Conservation (phyloP, 2,888 invertebrate species). For the Apamea sordens region DNA sequence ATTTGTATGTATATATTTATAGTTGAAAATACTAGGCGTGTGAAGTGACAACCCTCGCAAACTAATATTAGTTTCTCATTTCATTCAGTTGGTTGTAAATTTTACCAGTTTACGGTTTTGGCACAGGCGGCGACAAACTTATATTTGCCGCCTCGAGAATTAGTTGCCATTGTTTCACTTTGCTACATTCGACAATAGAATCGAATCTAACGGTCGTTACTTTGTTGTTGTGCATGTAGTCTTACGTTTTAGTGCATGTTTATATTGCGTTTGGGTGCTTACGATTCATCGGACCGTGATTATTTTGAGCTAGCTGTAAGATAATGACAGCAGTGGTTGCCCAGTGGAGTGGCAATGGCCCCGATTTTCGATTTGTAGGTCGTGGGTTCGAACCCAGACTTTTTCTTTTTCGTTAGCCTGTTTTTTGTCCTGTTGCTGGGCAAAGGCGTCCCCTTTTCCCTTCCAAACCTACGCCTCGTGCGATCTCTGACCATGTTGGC, state of each 20-base stretch:
- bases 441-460: neutral
- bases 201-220: constrained; percentile 62
- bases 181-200: constrained; percentile 61
- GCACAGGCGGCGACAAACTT: constrained; percentile 78
- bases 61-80: constrained; percentile 83
- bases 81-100: constrained; percentile 80
- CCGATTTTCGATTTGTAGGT: neutral
- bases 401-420: neutral
- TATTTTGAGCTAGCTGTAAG: constrained; percentile 16
- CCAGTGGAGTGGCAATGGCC: neutral
- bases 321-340: neutral
- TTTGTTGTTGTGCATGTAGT: constrained; percentile 63
- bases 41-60: constrained; percentile 72
- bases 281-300: constrained; percentile 48
- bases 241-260: constrained; percentile 52
- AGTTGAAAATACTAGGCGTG: constrained; percentile 60
- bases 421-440: neutral
- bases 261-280: constrained; percentile 53
- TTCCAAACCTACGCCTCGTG: neutral
- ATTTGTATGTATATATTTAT: no score
- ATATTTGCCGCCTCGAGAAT: constrained; percentile 75
- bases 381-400: neutral
- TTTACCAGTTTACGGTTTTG: constrained; percentile 81
- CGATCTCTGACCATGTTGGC: no score
- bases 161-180: constrained; percentile 73